phyloP scores from a whole-genome alignment of 2,113 vertebrate species.

The Mormoops blainvillei region DNA sequence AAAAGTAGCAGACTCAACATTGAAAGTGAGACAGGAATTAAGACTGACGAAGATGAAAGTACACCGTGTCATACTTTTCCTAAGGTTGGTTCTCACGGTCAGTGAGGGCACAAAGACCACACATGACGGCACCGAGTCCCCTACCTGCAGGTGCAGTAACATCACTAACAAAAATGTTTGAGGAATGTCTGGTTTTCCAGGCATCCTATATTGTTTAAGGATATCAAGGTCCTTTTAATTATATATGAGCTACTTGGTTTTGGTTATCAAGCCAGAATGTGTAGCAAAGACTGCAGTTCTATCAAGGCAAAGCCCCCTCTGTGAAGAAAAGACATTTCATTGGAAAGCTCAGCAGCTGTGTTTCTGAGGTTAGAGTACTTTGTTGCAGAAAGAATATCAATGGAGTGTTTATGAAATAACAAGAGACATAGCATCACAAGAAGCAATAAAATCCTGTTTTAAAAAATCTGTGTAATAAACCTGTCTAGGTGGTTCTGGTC shows the following conservation, averaged over 20 bases:
- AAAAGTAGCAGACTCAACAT: neutral
- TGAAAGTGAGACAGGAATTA: neutral
- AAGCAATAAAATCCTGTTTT: constrained; percentile 45
- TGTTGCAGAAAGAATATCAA: constrained; percentile 53
- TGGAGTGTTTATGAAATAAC: constrained; percentile 40
- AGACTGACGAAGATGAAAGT: neutral
- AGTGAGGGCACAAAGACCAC: neutral
- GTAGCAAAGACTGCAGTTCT: neutral
- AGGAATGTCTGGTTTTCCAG: neutral
- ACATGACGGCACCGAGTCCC: rapidly evolving
- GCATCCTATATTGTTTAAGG: neutral
- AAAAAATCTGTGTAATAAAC: constrained; percentile 54
- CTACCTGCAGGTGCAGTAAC: neutral
- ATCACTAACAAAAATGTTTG: neutral
- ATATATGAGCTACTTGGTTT: neutral
- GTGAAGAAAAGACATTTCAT: neutral
- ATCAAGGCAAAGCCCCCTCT: neutral
- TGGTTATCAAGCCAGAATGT: neutral
- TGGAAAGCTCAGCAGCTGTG: constrained; percentile 31
- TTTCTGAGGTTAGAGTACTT: constrained; percentile 39
- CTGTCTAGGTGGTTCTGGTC: constrained; percentile 56
- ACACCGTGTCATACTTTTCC: too few relatives aligned
- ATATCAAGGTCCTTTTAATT: neutral
- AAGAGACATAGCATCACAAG: constrained; percentile 39
- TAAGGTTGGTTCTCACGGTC: neutral